phyloP scores from a whole-genome alignment of 2,113 vertebrate species.

The Tapirus terrestris region DNA sequence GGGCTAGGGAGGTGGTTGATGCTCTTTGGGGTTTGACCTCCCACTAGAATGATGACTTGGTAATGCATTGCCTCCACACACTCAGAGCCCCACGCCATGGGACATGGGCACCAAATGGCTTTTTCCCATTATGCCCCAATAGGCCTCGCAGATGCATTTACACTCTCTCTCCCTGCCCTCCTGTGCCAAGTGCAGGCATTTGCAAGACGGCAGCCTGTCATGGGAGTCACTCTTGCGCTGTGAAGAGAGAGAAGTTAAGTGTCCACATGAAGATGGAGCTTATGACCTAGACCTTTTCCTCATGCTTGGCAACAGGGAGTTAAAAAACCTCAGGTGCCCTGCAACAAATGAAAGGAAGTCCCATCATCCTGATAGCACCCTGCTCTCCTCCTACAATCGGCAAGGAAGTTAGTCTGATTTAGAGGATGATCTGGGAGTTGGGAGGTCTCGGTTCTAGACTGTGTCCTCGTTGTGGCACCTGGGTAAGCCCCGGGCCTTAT shows the following conservation, averaged over 20 bases:
- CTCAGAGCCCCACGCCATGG: neutral
- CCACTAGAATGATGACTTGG: fast-evolving
- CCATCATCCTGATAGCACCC: neutral
- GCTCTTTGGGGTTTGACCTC: neutral
- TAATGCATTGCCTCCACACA: neutral
- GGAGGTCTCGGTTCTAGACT: neutral
- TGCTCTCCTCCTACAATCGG: neutral
- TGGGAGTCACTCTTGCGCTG: neutral
- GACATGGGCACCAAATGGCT: neutral
- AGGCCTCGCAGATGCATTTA: neutral
- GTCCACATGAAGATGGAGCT: neutral
- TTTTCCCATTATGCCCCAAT: neutral
- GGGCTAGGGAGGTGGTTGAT: neutral
- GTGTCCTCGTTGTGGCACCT: neutral
- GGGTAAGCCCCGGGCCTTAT: neutral
- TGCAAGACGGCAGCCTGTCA: neutral
- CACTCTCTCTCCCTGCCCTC: neutral
- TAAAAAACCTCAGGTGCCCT: neutral
- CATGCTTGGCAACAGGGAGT: neutral
- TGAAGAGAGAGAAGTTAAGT: neutral
- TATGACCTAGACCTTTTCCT: neutral
- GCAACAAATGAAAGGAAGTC: neutral
- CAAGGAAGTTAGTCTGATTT: neutral
- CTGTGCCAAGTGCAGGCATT: neutral
- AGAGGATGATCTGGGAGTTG: neutral